Evolutionary conservation across 2,888 invertebrate genomes (phyloP).

Genomic region (Drosophila putrida): DNA sequence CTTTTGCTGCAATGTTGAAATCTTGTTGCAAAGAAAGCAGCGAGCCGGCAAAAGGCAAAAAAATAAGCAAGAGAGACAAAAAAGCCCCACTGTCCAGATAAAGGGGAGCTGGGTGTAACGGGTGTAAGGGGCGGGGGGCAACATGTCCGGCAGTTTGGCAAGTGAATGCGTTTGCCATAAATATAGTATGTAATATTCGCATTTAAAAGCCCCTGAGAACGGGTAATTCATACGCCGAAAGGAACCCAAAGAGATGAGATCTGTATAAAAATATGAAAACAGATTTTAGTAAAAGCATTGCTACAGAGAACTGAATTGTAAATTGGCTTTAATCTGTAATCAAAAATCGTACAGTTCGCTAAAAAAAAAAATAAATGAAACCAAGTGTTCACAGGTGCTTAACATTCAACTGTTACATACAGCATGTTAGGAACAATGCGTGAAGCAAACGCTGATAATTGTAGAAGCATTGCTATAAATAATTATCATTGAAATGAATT

Average conservation of each 20-base stretch:
- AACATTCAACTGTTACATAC: too few species aligned
- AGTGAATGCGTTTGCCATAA: conserved; percentile 48
- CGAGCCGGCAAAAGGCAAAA: conserved; percentile 65
- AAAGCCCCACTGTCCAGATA: conserved; percentile 25
- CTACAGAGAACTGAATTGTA: too few species aligned
- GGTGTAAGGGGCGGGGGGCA: conserved; percentile 1
- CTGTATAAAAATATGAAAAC: conserved; percentile 3
- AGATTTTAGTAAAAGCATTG: neutral
- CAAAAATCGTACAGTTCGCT: too few species aligned
- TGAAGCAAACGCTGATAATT: too few species aligned
- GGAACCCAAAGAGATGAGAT: conserved; percentile 19
- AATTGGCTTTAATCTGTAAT: too few species aligned
- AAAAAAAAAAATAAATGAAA: too few species aligned
- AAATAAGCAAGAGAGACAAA: conserved; percentile 36
- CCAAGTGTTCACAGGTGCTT: too few species aligned
- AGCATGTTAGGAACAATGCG: too few species aligned
- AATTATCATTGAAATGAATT: too few species aligned
- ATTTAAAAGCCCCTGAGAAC: conserved; percentile 32
- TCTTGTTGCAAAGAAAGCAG: conserved; percentile 79
- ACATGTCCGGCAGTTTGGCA: conserved; percentile 38
- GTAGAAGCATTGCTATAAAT: too few species aligned
- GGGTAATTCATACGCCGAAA: conserved; percentile 34
- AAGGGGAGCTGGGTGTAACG: conserved; percentile 29
- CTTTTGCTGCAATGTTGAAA: conserved; percentile 71
- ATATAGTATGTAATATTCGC: conserved; percentile 25